These are phyloP conservation scores for Hyperopisus bebe DNA, from an alignment of 2,113 vertebrate genomes.

Conservation along the genomic window DNA sequence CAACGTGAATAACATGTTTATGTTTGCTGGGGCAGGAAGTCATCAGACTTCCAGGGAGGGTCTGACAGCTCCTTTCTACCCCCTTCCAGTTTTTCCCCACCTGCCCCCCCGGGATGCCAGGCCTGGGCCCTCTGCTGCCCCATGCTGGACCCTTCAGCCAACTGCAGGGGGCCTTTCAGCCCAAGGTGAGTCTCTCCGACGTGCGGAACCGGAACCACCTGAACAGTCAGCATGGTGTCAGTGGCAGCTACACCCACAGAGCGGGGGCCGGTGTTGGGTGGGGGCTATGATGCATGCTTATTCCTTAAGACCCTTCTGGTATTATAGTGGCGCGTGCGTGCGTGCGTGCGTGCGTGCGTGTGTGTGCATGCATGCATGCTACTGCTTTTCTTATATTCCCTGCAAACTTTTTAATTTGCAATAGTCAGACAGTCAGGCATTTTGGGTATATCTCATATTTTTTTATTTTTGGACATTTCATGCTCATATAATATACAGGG, in stretches of 20 bases:
- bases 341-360: not conserved
- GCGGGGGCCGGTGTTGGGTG: not conserved
- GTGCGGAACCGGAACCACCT: not conserved
- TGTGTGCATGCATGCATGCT: not conserved
- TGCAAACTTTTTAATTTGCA: not conserved
- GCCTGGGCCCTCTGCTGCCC: conserved; percentile 69
- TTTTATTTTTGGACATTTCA: not conserved
- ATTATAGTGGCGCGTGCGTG: not conserved
- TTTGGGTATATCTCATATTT: not conserved
- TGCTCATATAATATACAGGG: not conserved
- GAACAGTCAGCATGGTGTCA: not conserved
- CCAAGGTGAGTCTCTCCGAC: conserved; percentile 58
- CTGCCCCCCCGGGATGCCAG: conserved; percentile 65
- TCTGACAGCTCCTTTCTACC: not conserved
- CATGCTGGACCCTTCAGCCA: conserved; percentile 73
- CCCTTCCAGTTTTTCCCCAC: conserved; percentile 65
- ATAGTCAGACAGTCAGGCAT: not conserved
- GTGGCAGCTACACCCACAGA: not conserved
- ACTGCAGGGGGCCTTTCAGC: conserved; percentile 78
- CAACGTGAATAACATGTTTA: conserved; percentile 16
- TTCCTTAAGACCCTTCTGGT: not conserved
- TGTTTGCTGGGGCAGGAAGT: not conserved
- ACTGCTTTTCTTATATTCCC: not conserved
- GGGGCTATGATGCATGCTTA: not conserved
- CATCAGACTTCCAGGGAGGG: conserved; percentile 1